Conservation (phyloP, 2,888 invertebrate genomes). For the Apotomis capreana region DNA sequence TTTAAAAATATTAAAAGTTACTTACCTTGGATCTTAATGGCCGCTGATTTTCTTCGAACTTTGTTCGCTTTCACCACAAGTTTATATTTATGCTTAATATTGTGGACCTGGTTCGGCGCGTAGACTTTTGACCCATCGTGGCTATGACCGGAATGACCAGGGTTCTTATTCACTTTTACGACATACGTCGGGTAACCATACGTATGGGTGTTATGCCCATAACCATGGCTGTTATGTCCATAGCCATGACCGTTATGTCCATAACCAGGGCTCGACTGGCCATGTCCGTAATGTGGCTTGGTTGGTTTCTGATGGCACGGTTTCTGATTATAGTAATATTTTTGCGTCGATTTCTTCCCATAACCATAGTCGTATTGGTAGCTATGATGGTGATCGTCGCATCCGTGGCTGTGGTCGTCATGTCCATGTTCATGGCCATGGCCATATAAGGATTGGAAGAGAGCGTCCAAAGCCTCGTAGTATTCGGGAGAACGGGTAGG, state of each 20-base stretch:
- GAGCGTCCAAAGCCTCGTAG: conserved; percentile 70
- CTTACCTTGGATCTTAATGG: conserved; percentile 64
- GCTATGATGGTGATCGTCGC: conserved; percentile 32
- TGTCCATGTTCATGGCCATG: conserved; percentile 47
- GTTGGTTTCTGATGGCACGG: conserved; percentile 24
- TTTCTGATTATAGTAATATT: conserved; percentile 34
- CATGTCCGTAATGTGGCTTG: conserved; percentile 26
- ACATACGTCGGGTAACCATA: conserved; percentile 14
- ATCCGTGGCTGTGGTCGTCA: conserved; percentile 44
- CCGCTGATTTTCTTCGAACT: conserved; percentile 53
- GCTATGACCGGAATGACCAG: conserved; percentile 33
- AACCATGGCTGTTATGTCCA: conserved; percentile 8
- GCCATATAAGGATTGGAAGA: conserved; percentile 64
- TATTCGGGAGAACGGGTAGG: conserved; percentile 75
- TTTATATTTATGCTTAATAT: conserved; percentile 64
- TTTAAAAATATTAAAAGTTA: conserved; percentile 3
- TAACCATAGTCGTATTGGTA: conserved; percentile 45
- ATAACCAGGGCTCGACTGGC: conserved; percentile 26
- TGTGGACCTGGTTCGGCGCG: conserved; percentile 64
- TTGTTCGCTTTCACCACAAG: conserved; percentile 68
- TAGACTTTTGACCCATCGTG: conserved; percentile 57
- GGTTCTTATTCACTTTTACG: conserved; percentile 15
- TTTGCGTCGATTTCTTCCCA: conserved; percentile 46
- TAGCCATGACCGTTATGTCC: conserved; percentile 24
- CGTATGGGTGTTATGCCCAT: conserved; percentile 21